phyloP scores from a whole-genome alignment of 2,888 invertebrate species.

The Sturmia bella region DNA sequence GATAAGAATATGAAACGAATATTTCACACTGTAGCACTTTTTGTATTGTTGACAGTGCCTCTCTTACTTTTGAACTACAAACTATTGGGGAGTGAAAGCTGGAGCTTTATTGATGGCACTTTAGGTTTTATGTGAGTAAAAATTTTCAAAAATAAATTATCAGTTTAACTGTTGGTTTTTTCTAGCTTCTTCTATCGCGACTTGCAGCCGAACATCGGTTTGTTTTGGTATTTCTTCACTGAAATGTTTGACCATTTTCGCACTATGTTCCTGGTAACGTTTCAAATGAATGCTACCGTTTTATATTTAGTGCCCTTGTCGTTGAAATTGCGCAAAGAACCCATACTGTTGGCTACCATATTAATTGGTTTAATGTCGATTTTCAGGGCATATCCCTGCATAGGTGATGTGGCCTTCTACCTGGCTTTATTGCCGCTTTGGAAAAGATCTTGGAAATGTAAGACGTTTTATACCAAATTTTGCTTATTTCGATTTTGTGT shows the following conservation, averaged over 20 bases:
- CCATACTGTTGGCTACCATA: conserved; percentile 90
- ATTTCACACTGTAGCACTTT: conserved; percentile 70
- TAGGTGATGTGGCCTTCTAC: conserved; percentile 97
- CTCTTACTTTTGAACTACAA: conserved; percentile 81
- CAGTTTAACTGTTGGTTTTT: conserved; percentile 64
- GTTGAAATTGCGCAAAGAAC: conserved; percentile 89
- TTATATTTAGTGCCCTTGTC: conserved; percentile 95
- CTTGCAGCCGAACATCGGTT: conserved; percentile 96
- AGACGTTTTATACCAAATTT: conserved; percentile 79
- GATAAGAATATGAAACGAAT: conserved; percentile 56
- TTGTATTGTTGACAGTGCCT: conserved; percentile 71
- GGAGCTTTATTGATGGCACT: conserved; percentile 87
- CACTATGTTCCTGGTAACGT: conserved; percentile 95
- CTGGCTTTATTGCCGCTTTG: conserved; percentile 94
- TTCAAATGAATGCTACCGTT: conserved; percentile 97
- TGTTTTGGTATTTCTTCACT: conserved; percentile 99
- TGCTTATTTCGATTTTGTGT: not conserved
- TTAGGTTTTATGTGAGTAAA: conserved; percentile 90
- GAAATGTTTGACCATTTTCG: conserved; percentile 99
- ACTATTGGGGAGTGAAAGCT: conserved; percentile 84
- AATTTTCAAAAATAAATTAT: not conserved
- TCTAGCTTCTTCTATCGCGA: conserved; percentile 93
- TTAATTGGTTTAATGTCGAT: conserved; percentile 92
- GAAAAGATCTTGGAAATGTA: conserved; percentile 93
- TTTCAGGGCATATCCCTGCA: conserved; percentile 98